Base-by-base conservation (phyloP, 2,888 invertebrate genomes). In the Nomada flava region DNA sequence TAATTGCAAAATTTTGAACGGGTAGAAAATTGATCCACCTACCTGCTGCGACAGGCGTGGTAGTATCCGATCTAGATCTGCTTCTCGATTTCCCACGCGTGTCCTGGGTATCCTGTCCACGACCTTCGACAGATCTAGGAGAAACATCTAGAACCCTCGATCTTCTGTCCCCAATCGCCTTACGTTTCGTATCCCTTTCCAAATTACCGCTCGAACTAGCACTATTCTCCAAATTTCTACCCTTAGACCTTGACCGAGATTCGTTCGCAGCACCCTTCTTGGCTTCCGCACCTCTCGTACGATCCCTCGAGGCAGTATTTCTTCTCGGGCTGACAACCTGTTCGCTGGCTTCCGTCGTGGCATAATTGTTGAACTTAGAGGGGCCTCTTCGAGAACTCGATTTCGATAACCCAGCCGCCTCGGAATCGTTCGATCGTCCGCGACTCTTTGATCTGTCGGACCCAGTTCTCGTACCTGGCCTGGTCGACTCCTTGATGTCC, bases 321-420 rank as follows among this genome's bases (percentile, higher is more conserved):
- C 65, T 76, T 53, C 72, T 82, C 11, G 82, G 55, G 15, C 23
- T n/a, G 55, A 53, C 57, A 13, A 55, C 11, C 20, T 52, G 75
- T 62, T 71, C 84, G 2, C n/a, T 65, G 0, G 82, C 50, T 23
- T 85, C 89, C 1, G 67, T 74, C 2, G 83, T 76, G 3, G 74
- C 75, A 9, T 23, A 65, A 10, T 79, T 86, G 15, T 23, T 69
- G 57, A 83, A 86, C 52, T 79, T 88, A 1, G 88, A 89, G 0
- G 85, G 79, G 36, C 89, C 89, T 79, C 91, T 86, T 36, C 88
- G 81, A 9, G 78, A 72, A 9, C 36, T 13, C n/a, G 20, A 69
- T 26, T 71, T 78, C 7, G 78, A 55, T 0, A 76, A 36, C 0
- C 52, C 52, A 10, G 44, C 20, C 1, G 47, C 44, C 2, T 70